phyloP scores from a whole-genome alignment of 2,113 vertebrate species.

The Gopherus flavomarginatus region DNA sequence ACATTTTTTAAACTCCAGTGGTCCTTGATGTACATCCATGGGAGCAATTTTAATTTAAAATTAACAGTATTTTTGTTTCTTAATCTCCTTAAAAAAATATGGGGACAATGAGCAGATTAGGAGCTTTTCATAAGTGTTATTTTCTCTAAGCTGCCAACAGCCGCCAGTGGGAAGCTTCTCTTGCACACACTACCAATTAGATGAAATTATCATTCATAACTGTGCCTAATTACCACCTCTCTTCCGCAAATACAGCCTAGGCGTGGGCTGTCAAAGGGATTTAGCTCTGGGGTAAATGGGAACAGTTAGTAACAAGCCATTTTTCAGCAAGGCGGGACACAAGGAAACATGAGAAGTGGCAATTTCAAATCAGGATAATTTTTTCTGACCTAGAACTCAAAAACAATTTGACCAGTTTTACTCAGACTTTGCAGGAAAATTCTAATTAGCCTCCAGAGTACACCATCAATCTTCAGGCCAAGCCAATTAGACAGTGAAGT shows the following conservation, averaged over 20 bases:
- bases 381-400: background rate
- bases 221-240: background rate
- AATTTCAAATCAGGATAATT: background rate
- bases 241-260: background rate
- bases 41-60: background rate
- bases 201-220: background rate
- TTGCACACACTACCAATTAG: background rate
- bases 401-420: background rate
- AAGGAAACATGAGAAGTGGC: background rate
- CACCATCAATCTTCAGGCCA: background rate
- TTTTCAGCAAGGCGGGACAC: background rate
- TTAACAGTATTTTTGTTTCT: background rate
- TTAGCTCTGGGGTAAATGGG: background rate
- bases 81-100: background rate
- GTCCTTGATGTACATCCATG: background rate
- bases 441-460: slow-evolving; percentile 4
- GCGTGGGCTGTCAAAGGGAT: background rate
- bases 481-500: background rate
- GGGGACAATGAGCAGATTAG: background rate
- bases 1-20: background rate
- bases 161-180: background rate
- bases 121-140: background rate
- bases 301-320: background rate
- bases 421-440: background rate
- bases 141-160: background rate